Base-by-base conservation (phyloP, 2,113 vertebrate genomes). In the Brachirus orientalis region DNA sequence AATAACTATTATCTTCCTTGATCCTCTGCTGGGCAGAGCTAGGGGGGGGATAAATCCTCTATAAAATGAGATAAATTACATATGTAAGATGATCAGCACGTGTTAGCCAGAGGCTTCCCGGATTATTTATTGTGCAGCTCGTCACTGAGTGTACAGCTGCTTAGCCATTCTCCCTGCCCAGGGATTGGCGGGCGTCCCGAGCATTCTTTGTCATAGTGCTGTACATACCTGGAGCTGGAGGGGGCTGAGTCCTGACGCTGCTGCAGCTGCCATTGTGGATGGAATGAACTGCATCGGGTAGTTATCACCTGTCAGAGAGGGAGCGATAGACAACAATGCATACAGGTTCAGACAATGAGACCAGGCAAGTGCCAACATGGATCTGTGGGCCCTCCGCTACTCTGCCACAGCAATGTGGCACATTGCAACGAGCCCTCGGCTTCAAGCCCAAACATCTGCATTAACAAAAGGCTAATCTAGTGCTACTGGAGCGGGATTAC, bases 251-350 rank as follows among this genome's bases (percentile, higher is more conserved):
- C 98, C 98, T 94, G 98, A 99, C 92, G 98, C 96, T 91, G 98
- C 97, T 89, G 97, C 98, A 95, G 97, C 97, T 98, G 98, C 97
- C 97, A 99, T 98, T 94, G 98, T 97, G 90, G 98, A 99, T 90
- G 98, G 97, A 97, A 99, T 99, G 96, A 99, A 99, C 97, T 99
- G 98, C 95, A 99, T 96, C 10, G 98, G 98, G 94, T 99, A 99
- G 97, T 98, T 99, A 95, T 99, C 98, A 97, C 98, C 98, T 99
- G 96, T 97, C 92, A 90, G 87, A 74, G 72, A 78, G 60, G 17
- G 92, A 88, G 81, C 65, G 77, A 73, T 59, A 67, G 75, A 87
- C 69, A 72, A 99, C 96, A 99, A 99, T 98, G 94, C 92, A 54
- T 84, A 92, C 96, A 98, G 95, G 97, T 98, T 98, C 92, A 99